Conservation (phyloP, 2,797 vertebrate genomes). For the Oophaga sylvatica region DNA sequence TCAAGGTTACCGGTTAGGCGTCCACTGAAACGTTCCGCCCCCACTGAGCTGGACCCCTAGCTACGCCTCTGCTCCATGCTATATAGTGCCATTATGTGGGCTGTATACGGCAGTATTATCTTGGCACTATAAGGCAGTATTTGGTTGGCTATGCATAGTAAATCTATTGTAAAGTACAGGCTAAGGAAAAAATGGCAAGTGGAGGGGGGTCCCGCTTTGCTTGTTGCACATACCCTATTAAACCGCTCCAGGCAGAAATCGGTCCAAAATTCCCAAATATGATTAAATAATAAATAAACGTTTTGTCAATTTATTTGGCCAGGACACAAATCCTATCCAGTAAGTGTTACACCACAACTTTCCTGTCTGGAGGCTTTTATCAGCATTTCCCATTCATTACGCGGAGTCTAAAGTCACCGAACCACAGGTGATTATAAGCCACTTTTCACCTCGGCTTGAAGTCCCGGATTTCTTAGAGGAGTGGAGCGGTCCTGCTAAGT, state of each 20-base stretch:
- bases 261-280: neutral
- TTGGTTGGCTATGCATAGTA: no score
- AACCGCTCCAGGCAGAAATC: neutral
- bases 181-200: no score
- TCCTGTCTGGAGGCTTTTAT: conserved; percentile 13
- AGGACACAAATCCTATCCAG: neutral
- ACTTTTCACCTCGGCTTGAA: conserved; percentile 37
- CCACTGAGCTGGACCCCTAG: no score
- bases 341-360: conserved; percentile 35
- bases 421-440: conserved; percentile 43
- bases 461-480: conserved; percentile 6
- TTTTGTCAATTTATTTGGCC: neutral
- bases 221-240: neutral
- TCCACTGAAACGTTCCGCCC: no score
- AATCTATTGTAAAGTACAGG: neutral
- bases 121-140: no score
- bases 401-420: conserved; percentile 27
- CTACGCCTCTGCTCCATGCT: no score
- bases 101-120: neutral
- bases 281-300: conserved; percentile 19
- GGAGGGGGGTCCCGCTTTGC: neutral
- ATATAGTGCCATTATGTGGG: neutral
- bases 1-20: no score
- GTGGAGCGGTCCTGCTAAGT: conserved; percentile 30
- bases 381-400: conserved; percentile 30